A percentile compares a stretch with the other conserved stretches of the same genome.
Conservation (phyloP, 64 coral and sea anemone species). For the Montipora foliosa region DNA sequence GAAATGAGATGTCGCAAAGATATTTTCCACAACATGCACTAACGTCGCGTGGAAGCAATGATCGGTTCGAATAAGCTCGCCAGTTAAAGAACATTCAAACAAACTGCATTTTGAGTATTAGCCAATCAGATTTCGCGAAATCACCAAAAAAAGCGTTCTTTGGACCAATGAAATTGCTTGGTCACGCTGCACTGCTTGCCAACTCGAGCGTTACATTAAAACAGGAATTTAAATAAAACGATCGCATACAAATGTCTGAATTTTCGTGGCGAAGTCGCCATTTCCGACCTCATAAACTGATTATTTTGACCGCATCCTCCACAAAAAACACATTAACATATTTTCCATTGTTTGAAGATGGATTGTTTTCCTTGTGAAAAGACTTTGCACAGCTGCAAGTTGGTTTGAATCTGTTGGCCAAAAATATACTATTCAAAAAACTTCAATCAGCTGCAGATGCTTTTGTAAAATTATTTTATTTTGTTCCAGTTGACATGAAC, state of each 20-base stretch:
- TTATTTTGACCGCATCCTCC: neutral
- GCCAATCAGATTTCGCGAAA: constrained; percentile 66
- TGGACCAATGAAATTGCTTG: constrained; percentile 13
- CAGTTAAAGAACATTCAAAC: constrained; percentile 95
- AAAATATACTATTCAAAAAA: no score
- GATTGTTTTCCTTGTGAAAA: neutral
- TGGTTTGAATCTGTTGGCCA: no score
- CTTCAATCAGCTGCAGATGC: no score
- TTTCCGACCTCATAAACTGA: neutral
- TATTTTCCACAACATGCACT: constrained; percentile 2
- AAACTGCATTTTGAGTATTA: constrained; percentile 61
- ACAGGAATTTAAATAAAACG: constrained; percentile 40
- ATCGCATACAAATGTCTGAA: neutral
- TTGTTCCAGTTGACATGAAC: no score
- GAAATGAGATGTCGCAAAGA: neutral
- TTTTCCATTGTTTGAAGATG: neutral
- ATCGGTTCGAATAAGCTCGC: constrained; percentile 55
- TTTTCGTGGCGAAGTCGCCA: neutral
- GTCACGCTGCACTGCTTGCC: neutral
- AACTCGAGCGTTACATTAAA: constrained; percentile 24
- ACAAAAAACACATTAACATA: neutral
- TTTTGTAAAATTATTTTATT: no score
- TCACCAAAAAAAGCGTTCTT: neutral
- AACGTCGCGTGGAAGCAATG: constrained; percentile 52
- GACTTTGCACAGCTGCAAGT: no score